Conservation (phyloP, 2,797 vertebrate species). For the Champsocephalus esox region DNA sequence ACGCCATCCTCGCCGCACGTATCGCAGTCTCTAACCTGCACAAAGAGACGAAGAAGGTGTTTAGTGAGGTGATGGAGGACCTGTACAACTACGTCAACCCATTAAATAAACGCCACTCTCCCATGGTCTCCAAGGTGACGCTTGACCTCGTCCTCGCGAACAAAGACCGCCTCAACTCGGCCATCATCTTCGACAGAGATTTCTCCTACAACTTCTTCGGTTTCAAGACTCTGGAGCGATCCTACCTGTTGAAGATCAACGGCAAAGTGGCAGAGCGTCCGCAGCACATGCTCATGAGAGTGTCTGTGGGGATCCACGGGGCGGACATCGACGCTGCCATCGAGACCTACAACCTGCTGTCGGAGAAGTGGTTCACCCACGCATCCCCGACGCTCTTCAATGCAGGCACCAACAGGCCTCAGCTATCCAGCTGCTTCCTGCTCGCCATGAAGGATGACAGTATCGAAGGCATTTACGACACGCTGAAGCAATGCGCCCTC, state of each 20-base stretch:
- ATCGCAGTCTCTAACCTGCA: conserved; percentile 98
- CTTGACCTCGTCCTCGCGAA: conserved; percentile 90
- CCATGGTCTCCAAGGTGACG: conserved; percentile 94
- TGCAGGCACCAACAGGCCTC: conserved; percentile 94
- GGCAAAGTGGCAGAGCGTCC: conserved; percentile 96
- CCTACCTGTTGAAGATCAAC: conserved; percentile 95
- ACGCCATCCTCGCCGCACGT: conserved; percentile 94
- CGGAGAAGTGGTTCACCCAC: conserved; percentile 98
- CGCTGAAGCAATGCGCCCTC: conserved; percentile 95
- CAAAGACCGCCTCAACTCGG: conserved; percentile 97
- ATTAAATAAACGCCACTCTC: conserved; percentile 90
- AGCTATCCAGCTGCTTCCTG: conserved; percentile 98
- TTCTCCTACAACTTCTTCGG: conserved; percentile 99
- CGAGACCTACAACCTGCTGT: conserved; percentile 97
- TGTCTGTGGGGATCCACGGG: conserved; percentile 94
- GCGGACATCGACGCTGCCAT: conserved; percentile 91
- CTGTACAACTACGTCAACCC: conserved; percentile 95
- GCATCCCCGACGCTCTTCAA: conserved; percentile 98
- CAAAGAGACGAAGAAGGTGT: conserved; percentile 99
- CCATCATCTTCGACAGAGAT: conserved; percentile 96
- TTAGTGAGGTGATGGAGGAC: conserved; percentile 98
- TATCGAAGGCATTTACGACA: conserved; percentile 97
- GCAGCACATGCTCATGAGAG: conserved; percentile 98
- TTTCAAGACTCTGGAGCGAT: conserved; percentile 97
- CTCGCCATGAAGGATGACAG: conserved; percentile 98